These are phyloP conservation scores for Ectropis grisescens DNA, from an alignment of 1,140 invertebrate species.

Conservation along the genomic window DNA sequence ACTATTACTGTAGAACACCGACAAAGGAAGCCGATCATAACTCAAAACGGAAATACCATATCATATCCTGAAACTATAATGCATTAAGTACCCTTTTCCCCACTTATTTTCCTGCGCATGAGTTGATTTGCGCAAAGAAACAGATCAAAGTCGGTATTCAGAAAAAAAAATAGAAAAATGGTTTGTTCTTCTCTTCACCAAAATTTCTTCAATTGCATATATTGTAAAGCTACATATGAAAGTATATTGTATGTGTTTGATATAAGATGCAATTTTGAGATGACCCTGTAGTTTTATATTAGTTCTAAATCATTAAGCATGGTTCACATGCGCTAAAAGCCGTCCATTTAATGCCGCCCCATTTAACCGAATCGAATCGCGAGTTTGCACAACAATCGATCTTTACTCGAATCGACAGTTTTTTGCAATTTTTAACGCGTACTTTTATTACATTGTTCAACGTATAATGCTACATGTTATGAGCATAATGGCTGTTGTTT, in stretches of 20 bases:
- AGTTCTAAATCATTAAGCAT: conserved; percentile 59
- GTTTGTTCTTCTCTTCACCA: conserved; percentile 4
- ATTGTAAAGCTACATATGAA: no score
- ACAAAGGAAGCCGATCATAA: conserved; percentile 23
- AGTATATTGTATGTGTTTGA: no score
- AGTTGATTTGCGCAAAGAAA: conserved; percentile 40
- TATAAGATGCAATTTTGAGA: no score
- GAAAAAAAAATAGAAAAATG: conserved; percentile 25
- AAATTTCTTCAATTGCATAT: no score
- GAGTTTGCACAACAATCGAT: conserved; percentile 61
- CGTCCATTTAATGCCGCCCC: conserved; percentile 47
- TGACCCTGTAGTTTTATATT: neutral
- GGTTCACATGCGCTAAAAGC: conserved; percentile 42
- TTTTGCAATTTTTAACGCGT: conserved; percentile 55
- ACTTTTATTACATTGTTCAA: conserved; percentile 32
- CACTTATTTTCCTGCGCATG: conserved; percentile 34
- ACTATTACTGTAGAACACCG: conserved; percentile 9
- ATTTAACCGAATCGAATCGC: conserved; percentile 56
- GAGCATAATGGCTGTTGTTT: conserved; percentile 30
- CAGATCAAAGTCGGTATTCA: conserved; percentile 26
- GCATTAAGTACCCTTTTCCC: conserved; percentile 27
- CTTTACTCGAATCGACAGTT: conserved; percentile 57
- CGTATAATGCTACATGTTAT: conserved; percentile 30
- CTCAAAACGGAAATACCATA: conserved; percentile 49
- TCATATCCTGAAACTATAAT: conserved; percentile 44